phyloP scores from a whole-genome alignment of 2,113 vertebrate species.

The Petrocephalus zakoni region DNA sequence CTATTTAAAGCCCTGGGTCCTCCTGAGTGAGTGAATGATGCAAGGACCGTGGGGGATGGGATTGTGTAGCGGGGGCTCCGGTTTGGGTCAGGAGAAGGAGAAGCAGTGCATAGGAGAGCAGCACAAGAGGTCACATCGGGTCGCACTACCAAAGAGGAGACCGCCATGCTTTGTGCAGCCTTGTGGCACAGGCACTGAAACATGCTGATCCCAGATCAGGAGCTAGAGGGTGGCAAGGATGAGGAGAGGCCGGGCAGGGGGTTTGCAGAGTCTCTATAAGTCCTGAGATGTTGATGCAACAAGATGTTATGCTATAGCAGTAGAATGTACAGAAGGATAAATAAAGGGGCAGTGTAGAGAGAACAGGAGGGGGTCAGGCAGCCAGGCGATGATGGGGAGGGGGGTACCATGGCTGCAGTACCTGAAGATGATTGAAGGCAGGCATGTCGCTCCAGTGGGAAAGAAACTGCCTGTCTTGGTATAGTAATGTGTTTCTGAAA shows the following conservation, averaged over 20 bases:
- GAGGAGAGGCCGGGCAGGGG: neutral
- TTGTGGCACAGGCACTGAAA: neutral
- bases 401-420: neutral
- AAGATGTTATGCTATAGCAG: neutral
- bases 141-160: neutral
- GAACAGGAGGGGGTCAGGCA: neutral
- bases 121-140: neutral
- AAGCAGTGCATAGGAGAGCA: neutral
- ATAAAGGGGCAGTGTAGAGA: neutral
- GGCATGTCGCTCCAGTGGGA: neutral
- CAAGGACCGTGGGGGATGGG: neutral
- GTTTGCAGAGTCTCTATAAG: neutral
- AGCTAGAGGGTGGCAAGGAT: neutral
- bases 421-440: neutral
- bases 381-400: neutral
- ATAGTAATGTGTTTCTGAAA: neutral
- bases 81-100: neutral
- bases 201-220: neutral
- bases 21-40: neutral
- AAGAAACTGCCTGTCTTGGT: neutral
- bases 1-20: constrained; percentile 9
- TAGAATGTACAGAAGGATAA: neutral
- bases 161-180: neutral
- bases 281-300: neutral
- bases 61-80: neutral